A percentile compares a stretch with the other conserved stretches of the same genome.
These are phyloP conservation scores for Hassar affinis DNA, from an alignment of 2,113 vertebrate genomes.

Conservation along the genomic window DNA sequence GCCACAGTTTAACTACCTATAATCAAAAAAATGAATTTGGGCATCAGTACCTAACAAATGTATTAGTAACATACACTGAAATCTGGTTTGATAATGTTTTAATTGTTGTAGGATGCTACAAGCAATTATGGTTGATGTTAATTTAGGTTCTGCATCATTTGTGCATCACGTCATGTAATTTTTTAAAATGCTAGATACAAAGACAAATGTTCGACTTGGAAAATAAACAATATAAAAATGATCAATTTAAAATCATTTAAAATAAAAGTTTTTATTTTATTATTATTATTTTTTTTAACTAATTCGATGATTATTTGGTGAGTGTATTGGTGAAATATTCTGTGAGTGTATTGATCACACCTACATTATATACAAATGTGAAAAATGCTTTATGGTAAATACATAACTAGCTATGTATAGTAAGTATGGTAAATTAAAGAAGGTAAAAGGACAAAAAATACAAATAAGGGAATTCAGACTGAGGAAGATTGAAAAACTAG, in stretches of 20 bases:
- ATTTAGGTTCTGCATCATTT: background rate
- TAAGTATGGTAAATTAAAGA: background rate
- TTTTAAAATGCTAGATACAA: background rate
- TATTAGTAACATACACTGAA: background rate
- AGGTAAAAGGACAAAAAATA: background rate
- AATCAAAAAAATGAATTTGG: slow-evolving; percentile 22
- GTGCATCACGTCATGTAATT: background rate
- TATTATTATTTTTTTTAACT: too few species aligned
- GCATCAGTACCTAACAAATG: background rate
- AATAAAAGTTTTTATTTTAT: too few species aligned
- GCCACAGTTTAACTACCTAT: slow-evolving; percentile 42
- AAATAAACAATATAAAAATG: background rate
- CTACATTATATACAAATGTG: background rate
- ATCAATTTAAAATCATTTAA: background rate
- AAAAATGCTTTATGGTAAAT: background rate
- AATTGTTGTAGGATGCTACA: background rate
- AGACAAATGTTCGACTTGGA: background rate
- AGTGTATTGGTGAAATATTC: too few species aligned
- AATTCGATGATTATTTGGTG: background rate
- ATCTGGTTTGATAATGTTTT: background rate
- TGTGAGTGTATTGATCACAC: background rate
- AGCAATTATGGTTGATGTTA: background rate
- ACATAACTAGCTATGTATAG: background rate
- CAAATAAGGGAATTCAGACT: slow-evolving; percentile 4
- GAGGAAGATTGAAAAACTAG: background rate